Percentiles rank a stretch among this genome's conserved stretches.
Conservation (phyloP, 2,888 invertebrate species). For the Scelioninae gen. 2 region DNA sequence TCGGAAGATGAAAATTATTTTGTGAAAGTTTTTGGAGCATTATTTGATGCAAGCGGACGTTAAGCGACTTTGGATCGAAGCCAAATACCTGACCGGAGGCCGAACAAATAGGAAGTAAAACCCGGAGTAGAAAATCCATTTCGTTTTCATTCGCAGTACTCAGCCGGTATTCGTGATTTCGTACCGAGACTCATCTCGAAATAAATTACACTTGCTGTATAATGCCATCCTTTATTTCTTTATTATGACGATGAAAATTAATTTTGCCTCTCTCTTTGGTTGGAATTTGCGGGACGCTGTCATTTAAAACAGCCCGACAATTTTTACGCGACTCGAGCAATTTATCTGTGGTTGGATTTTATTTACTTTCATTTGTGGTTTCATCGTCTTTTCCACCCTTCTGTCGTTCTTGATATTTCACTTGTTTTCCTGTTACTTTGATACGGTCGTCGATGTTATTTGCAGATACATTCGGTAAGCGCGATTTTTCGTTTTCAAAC, state of each 20-base stretch:
- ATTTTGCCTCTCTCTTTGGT: conserved; percentile 1
- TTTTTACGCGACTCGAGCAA: conserved; percentile 10
- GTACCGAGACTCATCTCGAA: conserved; percentile 37
- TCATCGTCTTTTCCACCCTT: too few species aligned
- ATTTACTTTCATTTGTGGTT: conserved; percentile 1
- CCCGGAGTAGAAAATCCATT: conserved; percentile 55
- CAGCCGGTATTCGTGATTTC: conserved; percentile 27
- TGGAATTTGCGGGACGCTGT: conserved; percentile 11
- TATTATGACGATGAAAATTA: conserved; percentile 30
- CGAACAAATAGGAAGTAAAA: conserved; percentile 54
- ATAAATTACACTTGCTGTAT: conserved; percentile 44
- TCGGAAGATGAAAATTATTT: conserved; percentile 15
- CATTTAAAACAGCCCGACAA: not conserved
- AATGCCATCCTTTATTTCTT: conserved; percentile 21
- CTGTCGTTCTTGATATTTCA: too few species aligned
- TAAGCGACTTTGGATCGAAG: conserved; percentile 63
- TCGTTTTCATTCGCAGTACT: conserved; percentile 42
- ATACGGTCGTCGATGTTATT: too few species aligned
- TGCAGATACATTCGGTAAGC: too few species aligned
- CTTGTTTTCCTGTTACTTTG: too few species aligned
- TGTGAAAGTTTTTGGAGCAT: conserved; percentile 31
- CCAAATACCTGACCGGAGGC: conserved; percentile 62
- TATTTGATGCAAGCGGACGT: conserved; percentile 59
- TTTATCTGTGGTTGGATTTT: not conserved
- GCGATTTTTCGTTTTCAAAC: too few species aligned